A percentile compares a stretch with the other conserved stretches of the same genome.
These are phyloP conservation scores for Psophia crepitans DNA, from an alignment of 2,113 vertebrate species.

Conservation along the genomic window DNA sequence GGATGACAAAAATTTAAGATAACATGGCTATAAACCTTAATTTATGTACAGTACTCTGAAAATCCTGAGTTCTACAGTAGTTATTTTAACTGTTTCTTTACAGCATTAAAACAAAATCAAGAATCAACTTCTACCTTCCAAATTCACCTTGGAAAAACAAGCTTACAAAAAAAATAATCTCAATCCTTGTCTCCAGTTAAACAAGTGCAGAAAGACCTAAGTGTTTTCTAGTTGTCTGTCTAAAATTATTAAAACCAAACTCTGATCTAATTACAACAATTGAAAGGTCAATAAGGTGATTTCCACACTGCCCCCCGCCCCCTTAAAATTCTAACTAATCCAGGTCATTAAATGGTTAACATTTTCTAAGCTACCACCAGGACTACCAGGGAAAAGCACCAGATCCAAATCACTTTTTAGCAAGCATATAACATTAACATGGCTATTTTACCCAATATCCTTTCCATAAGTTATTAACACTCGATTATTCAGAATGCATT, in stretches of 20 bases:
- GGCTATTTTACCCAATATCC: neutral
- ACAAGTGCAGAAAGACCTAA: neutral
- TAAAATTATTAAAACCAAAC: neutral
- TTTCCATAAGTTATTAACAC: neutral
- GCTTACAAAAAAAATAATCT: neutral
- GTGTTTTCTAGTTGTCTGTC: neutral
- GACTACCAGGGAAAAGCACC: neutral
- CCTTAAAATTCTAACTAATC: neutral
- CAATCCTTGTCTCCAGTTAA: neutral
- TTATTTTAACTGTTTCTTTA: neutral
- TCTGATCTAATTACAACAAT: neutral
- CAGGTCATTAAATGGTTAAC: neutral
- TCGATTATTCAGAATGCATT: neutral
- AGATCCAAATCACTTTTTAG: neutral
- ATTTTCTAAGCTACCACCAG: neutral
- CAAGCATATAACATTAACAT: neutral
- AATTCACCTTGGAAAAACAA: neutral
- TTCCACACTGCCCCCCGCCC: rapidly evolving
- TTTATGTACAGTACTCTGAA: neutral
- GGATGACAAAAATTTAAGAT: neutral
- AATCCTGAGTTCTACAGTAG: neutral
- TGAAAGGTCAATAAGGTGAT: neutral
- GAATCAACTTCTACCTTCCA: neutral
- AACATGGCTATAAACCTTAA: neutral
- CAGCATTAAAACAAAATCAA: neutral